These are phyloP conservation scores for Siphonodentalium dalli DNA, from an alignment of 2,888 invertebrate species.

Conservation along the genomic window DNA sequence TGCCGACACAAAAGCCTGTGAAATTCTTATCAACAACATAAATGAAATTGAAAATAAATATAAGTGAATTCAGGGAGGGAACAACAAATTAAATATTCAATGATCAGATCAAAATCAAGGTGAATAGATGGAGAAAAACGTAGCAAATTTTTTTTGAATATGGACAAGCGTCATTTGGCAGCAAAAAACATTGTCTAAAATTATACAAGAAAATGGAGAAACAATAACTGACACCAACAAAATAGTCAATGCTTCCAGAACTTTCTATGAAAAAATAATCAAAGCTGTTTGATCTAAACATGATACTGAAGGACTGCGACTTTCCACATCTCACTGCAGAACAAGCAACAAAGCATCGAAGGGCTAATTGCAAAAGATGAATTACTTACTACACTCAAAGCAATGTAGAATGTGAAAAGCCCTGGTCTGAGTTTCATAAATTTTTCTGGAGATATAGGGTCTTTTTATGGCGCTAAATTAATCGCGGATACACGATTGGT, in stretches of 20 bases:
- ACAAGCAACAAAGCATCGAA: background rate
- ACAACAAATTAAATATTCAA: slow-evolving; percentile 1
- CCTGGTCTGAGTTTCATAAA: slow-evolving; percentile 6
- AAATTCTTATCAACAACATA: no score
- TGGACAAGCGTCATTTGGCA: background rate
- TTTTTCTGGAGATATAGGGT: slow-evolving; percentile 2
- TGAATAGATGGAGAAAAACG: slow-evolving; percentile 6
- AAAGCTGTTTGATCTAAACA: no score
- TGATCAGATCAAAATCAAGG: slow-evolving; percentile 2
- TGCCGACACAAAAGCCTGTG: no score
- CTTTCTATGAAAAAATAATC: no score
- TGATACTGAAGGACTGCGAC: no score
- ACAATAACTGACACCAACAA: background rate
- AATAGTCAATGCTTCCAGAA: background rate
- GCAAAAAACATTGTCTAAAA: background rate
- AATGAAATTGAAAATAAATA: no score
- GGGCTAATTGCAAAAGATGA: background rate
- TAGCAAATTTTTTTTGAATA: background rate
- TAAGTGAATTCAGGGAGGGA: background rate
- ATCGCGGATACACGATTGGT: background rate
- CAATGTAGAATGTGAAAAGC: slow-evolving; percentile 4
- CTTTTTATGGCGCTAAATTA: background rate
- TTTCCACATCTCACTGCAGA: no score
- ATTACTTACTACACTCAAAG: background rate
- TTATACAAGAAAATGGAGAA: background rate